Conservation (phyloP, 2,113 vertebrate genomes). For the Hippocampus barbouri region DNA sequence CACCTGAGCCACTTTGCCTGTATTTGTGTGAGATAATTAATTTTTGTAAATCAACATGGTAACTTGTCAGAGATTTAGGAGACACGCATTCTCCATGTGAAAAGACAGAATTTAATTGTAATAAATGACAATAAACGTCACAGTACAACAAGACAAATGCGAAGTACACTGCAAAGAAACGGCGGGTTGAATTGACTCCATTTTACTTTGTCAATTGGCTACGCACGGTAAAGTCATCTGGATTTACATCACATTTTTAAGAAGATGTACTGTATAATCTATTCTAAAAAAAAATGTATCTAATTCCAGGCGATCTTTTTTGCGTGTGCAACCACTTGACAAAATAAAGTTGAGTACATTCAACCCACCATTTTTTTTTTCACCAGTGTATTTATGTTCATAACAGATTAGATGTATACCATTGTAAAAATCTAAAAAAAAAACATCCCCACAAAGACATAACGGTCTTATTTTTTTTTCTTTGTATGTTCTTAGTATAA, state of each 20-base stretch:
- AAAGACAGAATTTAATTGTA: conserved; percentile 58
- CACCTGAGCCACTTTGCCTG: no score
- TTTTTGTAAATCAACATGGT: not conserved
- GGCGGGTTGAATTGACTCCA: no score
- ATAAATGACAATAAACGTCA: conserved; percentile 41
- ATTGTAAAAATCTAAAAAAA: conserved; percentile 31
- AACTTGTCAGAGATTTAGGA: not conserved
- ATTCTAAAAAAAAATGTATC: not conserved
- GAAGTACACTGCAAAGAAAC: conserved; percentile 8
- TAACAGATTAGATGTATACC: conserved; percentile 21
- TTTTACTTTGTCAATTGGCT: no score
- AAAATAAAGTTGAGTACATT: no score
- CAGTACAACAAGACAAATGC: conserved; percentile 47
- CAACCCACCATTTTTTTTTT: no score
- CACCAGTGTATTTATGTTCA: conserved; percentile 8
- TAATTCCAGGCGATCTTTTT: no score
- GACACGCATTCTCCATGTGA: conserved; percentile 21
- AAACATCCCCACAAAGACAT: conserved; percentile 7
- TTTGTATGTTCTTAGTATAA: conserved; percentile 11
- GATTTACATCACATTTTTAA: no score
- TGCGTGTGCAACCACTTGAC: no score
- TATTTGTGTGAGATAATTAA: no score
- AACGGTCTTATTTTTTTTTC: conserved; percentile 19
- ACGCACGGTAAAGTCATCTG: no score
- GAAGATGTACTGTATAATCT: no score